Evolutionary conservation across 2,888 invertebrate genomes (phyloP).

Genomic region (Drosophila nr. perissopoda): DNA sequence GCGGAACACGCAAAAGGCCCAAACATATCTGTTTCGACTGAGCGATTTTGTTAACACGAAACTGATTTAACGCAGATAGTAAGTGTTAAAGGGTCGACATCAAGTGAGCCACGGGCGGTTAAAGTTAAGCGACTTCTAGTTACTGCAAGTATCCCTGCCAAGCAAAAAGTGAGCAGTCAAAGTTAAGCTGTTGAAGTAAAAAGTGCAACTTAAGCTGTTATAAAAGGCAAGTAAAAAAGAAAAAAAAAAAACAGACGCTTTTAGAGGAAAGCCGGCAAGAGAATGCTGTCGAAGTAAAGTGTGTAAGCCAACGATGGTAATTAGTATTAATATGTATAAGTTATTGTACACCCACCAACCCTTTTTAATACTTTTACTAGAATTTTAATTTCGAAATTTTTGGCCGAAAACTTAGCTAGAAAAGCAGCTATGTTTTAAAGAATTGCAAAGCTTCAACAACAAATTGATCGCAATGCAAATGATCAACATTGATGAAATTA

Average conservation of each 20-base stretch:
- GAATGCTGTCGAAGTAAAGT: not conserved
- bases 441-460: not conserved
- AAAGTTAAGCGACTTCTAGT: not conserved
- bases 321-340: not conserved
- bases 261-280: not conserved
- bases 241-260: not conserved
- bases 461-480: constrained; percentile 1
- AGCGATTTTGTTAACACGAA: not conserved
- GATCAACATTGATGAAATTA: constrained; percentile 1
- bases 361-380: not conserved
- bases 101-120: not conserved
- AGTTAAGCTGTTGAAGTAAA: not conserved
- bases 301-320: not conserved
- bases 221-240: not conserved
- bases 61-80: not conserved
- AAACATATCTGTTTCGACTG: not conserved
- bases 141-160: not conserved
- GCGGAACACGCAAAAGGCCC: not conserved
- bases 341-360: not conserved
- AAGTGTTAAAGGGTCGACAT: not conserved
- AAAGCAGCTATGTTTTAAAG: not conserved
- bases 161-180: constrained; percentile 9
- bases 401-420: not conserved
- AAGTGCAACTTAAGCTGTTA: not conserved
- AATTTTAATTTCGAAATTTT: not conserved